Conservation (phyloP, 2,797 vertebrate genomes). For the Phalanger gymnotis region DNA sequence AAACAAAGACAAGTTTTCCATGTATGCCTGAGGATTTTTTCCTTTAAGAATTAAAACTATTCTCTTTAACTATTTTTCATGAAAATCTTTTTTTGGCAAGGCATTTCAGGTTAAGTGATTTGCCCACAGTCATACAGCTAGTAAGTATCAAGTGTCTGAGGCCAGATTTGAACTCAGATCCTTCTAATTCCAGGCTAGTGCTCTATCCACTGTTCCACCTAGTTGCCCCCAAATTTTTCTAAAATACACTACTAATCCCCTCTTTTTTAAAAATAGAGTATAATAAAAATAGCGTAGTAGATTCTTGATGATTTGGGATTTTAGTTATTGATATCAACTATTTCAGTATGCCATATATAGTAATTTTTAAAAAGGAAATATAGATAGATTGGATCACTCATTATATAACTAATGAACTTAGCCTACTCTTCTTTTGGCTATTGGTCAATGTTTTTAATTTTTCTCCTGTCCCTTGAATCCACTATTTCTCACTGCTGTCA, state of each 20-base stretch:
- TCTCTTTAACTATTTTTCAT: not conserved
- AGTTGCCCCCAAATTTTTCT: not conserved
- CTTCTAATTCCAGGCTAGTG: too few relatives aligned
- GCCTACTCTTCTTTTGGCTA: not conserved
- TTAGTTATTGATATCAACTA: not conserved
- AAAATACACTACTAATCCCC: not conserved
- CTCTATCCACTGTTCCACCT: too few relatives aligned
- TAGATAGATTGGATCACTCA: not conserved
- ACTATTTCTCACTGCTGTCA: not conserved
- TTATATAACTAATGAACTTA: not conserved
- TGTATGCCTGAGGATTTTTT: not conserved
- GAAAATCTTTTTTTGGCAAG: not conserved
- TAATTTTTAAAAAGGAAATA: not conserved
- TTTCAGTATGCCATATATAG: not conserved
- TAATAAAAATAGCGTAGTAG: too few relatives aligned
- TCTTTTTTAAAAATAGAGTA: too few relatives aligned
- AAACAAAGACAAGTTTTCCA: too few relatives aligned
- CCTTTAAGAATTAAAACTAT: not conserved
- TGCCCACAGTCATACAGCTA: too few relatives aligned
- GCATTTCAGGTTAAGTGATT: too few relatives aligned
- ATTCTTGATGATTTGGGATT: not conserved
- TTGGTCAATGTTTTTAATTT: not conserved
- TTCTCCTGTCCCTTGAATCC: not conserved
- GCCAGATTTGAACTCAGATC: too few relatives aligned
- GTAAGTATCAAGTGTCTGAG: too few relatives aligned